Base-by-base conservation (phyloP, 2,113 vertebrate genomes). In the Pollimyrus isidori region DNA sequence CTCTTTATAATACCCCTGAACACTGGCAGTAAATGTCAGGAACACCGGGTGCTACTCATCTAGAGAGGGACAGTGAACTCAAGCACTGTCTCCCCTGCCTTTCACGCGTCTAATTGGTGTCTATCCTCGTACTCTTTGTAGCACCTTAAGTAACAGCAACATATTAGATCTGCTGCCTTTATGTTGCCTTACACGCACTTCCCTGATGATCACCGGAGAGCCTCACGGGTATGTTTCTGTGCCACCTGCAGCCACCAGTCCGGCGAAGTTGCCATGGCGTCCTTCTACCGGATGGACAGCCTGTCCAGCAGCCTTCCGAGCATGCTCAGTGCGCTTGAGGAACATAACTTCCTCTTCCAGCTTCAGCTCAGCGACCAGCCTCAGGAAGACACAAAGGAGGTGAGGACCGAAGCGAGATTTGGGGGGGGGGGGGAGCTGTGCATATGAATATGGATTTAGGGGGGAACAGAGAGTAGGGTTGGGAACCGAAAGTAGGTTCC, bases 291-390 rank as follows among this genome's bases (percentile, higher is more conserved):
- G 0, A 93, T 98, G 88, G 93, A 96, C 50, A 94, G 94, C 0
- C 89, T 93, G 7, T 94, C 95, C 30, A 94, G 95, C 0, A 93
- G 91, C 19, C 95, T 97, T 91, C 97, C 97, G 86, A 97, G 96
- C 1, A 95, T 91, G 80, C 97, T 98, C 45, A 95, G 90, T 3
- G 95, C 97, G 83, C 95, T 97, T 45, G 97, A 98, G 92, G 97
- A 97, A 91, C 97, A 98, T 80, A 97, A 97, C 92, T 97, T 97
- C 94, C 95, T 98, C 46, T 98, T 98, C 93, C 96, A 97, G 92
- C 93, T 98, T 88, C 95, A 97, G 91, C 96, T 95, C 0, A 94
- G 94, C 0, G 95, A 97, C 91, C 95, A 95, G 84, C 96, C 94
- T 9, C 96, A 96, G 3, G 93, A 96, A 30, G 95, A 96, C 11